phyloP scores from a whole-genome alignment of 2,113 vertebrate genomes.

The Reinhardtius hippoglossoides region DNA sequence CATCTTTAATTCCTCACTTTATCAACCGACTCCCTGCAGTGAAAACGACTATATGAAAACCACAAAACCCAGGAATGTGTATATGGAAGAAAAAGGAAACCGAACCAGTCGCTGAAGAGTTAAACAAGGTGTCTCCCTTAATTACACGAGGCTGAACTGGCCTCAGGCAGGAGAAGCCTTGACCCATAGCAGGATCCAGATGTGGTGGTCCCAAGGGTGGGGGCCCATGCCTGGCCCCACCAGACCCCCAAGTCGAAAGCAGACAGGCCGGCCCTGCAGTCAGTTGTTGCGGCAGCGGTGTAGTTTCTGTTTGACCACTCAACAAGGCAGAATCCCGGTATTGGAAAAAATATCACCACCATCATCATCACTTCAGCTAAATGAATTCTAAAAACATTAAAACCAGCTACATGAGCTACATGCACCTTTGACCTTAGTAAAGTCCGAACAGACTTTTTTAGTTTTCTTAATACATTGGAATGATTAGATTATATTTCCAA shows the following conservation, averaged over 20 bases:
- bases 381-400: background rate
- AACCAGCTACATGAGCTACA: too few relatives aligned
- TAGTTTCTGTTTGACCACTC: slow-evolving; percentile 72
- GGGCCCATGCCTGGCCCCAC: slow-evolving; percentile 66
- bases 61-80: slow-evolving; percentile 55
- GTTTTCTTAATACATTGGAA: background rate
- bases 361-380: background rate
- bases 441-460: background rate
- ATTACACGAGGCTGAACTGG: slow-evolving; percentile 93
- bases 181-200: slow-evolving; percentile 99
- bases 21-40: background rate
- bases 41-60: slow-evolving; percentile 15
- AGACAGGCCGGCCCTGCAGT: slow-evolving; percentile 79
- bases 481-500: too few relatives aligned
- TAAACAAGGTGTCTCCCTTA: slow-evolving; percentile 95
- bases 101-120: slow-evolving; percentile 86
- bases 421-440: background rate
- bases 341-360: background rate
- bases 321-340: slow-evolving; percentile 62
- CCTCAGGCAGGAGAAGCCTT: slow-evolving; percentile 96
- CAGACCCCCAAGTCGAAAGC: slow-evolving; percentile 82
- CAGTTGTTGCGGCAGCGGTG: slow-evolving; percentile 68
- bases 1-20: slow-evolving; percentile 18
- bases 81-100: slow-evolving; percentile 39
- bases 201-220: slow-evolving; percentile 92